Evolutionary conservation across 2,888 invertebrate genomes (phyloP).

Genomic region (Epinotia demarniana): DNA sequence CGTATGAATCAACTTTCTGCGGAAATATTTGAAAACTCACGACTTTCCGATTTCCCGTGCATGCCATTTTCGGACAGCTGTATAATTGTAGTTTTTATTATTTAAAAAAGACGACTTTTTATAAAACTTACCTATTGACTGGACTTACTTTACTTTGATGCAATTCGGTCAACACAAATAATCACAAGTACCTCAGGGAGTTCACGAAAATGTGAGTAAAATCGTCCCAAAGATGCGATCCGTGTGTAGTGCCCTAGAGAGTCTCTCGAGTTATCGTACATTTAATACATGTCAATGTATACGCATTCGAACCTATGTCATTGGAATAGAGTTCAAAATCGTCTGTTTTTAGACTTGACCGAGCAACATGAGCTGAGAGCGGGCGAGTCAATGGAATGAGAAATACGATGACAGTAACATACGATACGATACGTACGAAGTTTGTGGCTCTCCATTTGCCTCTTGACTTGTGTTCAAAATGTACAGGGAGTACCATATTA

Average conservation of each 20-base stretch:
- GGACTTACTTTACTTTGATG: too few species aligned
- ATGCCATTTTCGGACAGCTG: neutral
- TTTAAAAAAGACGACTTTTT: too few species aligned
- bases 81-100: neutral
- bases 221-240: neutral
- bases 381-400: neutral
- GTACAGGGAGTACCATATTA: too few species aligned
- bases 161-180: too few species aligned
- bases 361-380: neutral
- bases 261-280: slow-evolving; percentile 9
- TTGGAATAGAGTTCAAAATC: neutral
- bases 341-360: neutral
- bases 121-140: too few species aligned
- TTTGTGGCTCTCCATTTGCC: too few species aligned
- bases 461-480: too few species aligned
- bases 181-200: neutral
- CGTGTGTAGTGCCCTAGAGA: slow-evolving; percentile 7
- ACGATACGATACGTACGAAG: neutral
- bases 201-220: neutral
- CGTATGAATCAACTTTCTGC: too few species aligned
- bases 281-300: neutral
- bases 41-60: neutral
- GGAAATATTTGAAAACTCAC: neutral
- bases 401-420: slow-evolving; percentile 5
- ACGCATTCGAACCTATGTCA: neutral